A percentile compares a stretch with the other conserved stretches of the same genome.
These are phyloP conservation scores for Mobula hypostoma DNA, from an alignment of 2,113 vertebrate species.

Conservation along the genomic window DNA sequence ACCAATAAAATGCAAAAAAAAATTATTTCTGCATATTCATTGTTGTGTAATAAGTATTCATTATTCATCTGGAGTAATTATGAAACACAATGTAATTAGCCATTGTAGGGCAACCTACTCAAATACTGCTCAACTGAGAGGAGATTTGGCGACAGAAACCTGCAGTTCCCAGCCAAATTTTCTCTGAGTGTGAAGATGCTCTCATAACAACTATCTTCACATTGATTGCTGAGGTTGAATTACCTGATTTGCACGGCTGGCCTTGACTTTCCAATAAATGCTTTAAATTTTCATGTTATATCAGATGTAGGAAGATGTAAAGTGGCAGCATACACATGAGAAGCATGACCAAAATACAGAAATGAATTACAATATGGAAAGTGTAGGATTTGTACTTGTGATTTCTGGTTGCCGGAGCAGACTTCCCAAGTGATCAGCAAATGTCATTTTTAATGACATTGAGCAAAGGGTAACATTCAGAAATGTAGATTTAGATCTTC, in stretches of 20 bases:
- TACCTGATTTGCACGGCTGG: conserved; percentile 2
- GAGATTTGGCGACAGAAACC: background rate
- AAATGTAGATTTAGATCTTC: background rate
- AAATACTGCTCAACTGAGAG: background rate
- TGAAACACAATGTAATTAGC: background rate
- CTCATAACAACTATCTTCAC: background rate
- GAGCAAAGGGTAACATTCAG: background rate
- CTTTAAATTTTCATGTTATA: conserved; percentile 21
- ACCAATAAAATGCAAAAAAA: background rate
- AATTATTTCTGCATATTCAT: background rate
- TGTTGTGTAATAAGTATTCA: no score
- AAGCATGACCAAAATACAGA: conserved; percentile 14
- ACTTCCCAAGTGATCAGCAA: background rate
- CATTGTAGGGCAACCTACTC: background rate
- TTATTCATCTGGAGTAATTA: background rate
- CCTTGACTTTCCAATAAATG: conserved; percentile 6
- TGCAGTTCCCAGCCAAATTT: background rate
- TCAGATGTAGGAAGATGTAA: background rate
- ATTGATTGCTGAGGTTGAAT: conserved; percentile 23
- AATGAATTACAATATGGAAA: background rate
- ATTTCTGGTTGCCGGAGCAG: background rate
- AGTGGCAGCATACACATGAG: background rate
- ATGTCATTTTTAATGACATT: background rate
- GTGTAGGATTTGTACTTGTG: background rate
- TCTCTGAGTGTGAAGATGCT: background rate